Evolutionary conservation across 2,113 vertebrate genomes (phyloP), one percentile per base, ranked within the genome.

Genomic region (Gasterosteus nipponicus): DNA sequence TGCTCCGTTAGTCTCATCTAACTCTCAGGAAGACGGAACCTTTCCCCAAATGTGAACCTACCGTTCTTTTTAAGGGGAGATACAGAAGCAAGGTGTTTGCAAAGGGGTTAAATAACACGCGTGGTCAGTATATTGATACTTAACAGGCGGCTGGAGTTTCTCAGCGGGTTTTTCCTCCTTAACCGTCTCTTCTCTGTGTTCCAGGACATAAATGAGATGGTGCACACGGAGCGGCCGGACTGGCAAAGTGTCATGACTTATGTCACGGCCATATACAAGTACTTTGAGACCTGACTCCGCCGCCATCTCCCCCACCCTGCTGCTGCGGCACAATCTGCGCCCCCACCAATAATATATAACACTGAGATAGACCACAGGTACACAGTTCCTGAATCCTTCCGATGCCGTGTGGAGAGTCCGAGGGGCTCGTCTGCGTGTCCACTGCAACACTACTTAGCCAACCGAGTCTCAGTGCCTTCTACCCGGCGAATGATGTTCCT

Each of bases 231-330:
- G 86, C 92, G 97, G 44, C 97, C 97, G 0, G 97, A 99, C 87
- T 99, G 97, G 97, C 97, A 99, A 69, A 98, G 93, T 15, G 96
- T 99, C 87, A 99, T 99, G 97, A 95, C 96, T 16, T 99, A 99
- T 0, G 97, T 99, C 89, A 99, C 97, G 0, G 95, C 97, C 3
- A 97, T 99, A 91, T 99, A 99, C 95, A 99, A 99, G 87, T 99
- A 99, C 94, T 99, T 99, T 85, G 97, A 99, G 91, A 99, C 97
- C 89, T 99, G 96, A 99, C 78, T 59, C 14, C 53, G 42, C 14
- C 53, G 42, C 15, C 54, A 3, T 0, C 47, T 71, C 44, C 0
- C 11, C 46, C 77, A 0, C 22, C 42, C 54, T 51, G 49, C 60
- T 70, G 58, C 31, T 65, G 82, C 80, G 73, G 77, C 77, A 70